Conservation (phyloP, 2,113 vertebrate genomes). For the Mastomys coucha region DNA sequence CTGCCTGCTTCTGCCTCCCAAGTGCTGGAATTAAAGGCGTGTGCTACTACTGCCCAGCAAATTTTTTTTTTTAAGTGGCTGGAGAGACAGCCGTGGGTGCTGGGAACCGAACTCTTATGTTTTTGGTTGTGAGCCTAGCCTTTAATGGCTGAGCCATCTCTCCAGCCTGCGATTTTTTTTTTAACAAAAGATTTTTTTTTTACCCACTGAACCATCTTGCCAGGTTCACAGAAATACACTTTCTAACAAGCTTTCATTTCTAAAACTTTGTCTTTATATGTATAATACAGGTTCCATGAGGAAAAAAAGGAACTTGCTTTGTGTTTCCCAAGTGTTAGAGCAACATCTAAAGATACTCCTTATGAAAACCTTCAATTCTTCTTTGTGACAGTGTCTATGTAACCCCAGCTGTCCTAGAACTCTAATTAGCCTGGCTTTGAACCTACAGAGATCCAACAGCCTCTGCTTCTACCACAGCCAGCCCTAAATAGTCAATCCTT, state of each 20-base stretch:
- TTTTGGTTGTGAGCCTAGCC: too few species aligned
- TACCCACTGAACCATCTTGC: too few species aligned
- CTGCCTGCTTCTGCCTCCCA: too few species aligned
- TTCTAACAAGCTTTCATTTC: background rate
- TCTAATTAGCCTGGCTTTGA: background rate
- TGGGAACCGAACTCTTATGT: too few species aligned
- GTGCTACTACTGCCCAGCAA: too few species aligned
- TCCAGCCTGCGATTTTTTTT: too few species aligned
- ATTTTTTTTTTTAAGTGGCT: too few species aligned
- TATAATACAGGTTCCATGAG: background rate
- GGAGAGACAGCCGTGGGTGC: too few species aligned
- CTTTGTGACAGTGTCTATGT: background rate
- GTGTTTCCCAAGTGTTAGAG: background rate
- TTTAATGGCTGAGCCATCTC: too few species aligned
- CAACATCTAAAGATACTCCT: background rate
- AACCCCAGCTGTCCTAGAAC: background rate
- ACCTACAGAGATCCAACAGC: background rate
- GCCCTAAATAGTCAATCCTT: background rate
- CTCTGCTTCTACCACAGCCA: background rate
- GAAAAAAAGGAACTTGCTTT: background rate
- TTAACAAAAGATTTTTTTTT: background rate
- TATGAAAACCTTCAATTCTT: background rate
- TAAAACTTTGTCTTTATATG: background rate
- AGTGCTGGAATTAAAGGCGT: too few species aligned
- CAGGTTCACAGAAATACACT: background rate